Base-by-base conservation (phyloP, 2,888 invertebrate genomes). In the Agelastica alni region DNA sequence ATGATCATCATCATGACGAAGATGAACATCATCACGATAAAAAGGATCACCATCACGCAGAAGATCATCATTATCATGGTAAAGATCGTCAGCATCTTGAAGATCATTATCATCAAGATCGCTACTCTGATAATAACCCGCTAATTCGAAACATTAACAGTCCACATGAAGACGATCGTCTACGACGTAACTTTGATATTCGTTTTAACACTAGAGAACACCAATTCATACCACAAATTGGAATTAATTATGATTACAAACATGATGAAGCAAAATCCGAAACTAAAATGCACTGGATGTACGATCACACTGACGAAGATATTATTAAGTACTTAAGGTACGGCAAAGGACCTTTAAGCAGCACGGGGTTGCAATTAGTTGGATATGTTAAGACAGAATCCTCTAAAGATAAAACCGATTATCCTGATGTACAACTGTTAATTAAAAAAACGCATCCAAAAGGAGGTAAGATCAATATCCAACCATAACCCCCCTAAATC, bases 401-500 rank as follows among this genome's bases (percentile, higher is more conserved):
- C 3, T 70, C 73, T 3, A 72, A 66, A 58, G 66, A 67, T 17
- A 64, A 64, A 36, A 44, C 62, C 4, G 58, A 67, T 16, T 66
- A 71, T 41, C 75, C 75, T 1, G 74, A 75, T 48, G 62, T 75
- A 3, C 70, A 74, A 53, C 43, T 75, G 4, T 56, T 68, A 1
- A 62, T 75, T 36, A 63, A 63, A n/a, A 66, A 64, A 7, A 61
- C 64, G 34, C 14, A 60, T 10, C 55, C 59, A 43, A 62, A 65
- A 44, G 37, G 55, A 46, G 62, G 65, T 53, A 39, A 47, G 39
- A 17, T 22, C 12, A 31, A 31, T 31, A 1, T 31, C 12, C 2
- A 31, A n/a, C 22, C 22, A n/a, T 12, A 5, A n/a, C 31, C 10
- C 10, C 31, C 31, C 3, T 1, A 3, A n/a, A 31, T 31, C 3